Conservation (phyloP, 64 coral and sea anemone genomes). For the Acropora tenuis region DNA sequence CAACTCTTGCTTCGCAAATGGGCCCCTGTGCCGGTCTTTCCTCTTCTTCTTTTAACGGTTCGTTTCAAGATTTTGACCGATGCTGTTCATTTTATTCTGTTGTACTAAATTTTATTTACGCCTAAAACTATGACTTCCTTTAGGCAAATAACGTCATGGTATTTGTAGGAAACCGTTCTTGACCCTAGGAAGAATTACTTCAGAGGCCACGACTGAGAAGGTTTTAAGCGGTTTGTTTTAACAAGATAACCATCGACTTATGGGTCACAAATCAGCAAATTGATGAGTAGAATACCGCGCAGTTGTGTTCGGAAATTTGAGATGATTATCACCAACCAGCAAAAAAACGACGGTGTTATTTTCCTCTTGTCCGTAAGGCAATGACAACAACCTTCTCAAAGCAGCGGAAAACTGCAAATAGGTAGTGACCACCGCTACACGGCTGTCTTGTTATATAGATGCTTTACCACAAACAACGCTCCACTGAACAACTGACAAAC, state of each 20-base stretch:
- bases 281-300: neutral
- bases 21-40: neutral
- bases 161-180: neutral
- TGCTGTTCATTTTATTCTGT: neutral
- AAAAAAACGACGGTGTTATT: neutral
- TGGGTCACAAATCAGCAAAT: neutral
- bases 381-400: neutral
- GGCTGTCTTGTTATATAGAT: neutral
- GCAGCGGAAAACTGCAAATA: neutral
- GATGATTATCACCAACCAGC: neutral
- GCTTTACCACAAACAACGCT: neutral
- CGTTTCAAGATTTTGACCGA: neutral
- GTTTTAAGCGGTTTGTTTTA: neutral
- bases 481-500: neutral
- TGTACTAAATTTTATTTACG: too few species aligned
- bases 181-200: neutral
- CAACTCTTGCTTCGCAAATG: neutral
- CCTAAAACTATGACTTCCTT: too few species aligned
- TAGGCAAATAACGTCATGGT: neutral
- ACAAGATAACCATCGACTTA: conserved; percentile 19
- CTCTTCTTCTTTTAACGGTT: neutral
- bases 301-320: neutral
- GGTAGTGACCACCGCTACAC: neutral
- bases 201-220: neutral
- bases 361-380: too few species aligned